Base-by-base conservation (phyloP, 2,888 invertebrate species). In the Drosophila helvetica region DNA sequence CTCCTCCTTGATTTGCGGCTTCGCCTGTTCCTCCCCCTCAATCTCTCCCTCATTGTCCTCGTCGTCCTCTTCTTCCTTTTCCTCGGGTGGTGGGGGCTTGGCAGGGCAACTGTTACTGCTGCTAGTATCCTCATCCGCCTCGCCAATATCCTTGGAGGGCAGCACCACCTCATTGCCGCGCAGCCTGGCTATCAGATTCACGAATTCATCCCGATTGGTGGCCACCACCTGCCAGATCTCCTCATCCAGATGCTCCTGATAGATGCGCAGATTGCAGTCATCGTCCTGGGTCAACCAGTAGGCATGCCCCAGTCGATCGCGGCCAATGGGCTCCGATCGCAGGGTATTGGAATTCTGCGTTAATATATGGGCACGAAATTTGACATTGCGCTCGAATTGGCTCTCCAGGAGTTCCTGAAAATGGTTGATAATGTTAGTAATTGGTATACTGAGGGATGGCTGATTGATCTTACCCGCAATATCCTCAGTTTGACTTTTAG, bases 281-380 rank as follows among this genome's bases (percentile, higher is more conserved):
- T 96, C 95, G 91, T 99, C 98, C 63, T 96, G 94, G 87, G 98
- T 97, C 86, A 96, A 95, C 98, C 99, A 99, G 92, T 99, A 99
- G 7, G 96, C 94, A 91, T 97, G 94, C 1, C 99, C 99, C 88
- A 95, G 94, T 75, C 96, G 96, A 93, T 99, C 99, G 78, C 96
- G 94, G 2, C 99, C 99, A 66, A 99, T 93, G 0, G 99, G 99
- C 85, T 96, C 94, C 59, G 96, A 93, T 25, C 99, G 94, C 69
- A 99, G 93, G 51, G 98, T 96, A 59, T 94, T 94, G 38, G 97
- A 95, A 59, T 95, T 94, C 82, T 96, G 92, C 81, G 96, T 95
- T 90, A 97, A 96, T 18, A 98, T 94, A 88, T 96, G 95, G 74
- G 95, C 95, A 91, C 99, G 98, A 92, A 99, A 99, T 92, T 97